A percentile compares a stretch with the other conserved stretches of the same genome.
phyloP scores from a whole-genome alignment of 2,113 vertebrate species.

The Odontophorus gujanensis region DNA sequence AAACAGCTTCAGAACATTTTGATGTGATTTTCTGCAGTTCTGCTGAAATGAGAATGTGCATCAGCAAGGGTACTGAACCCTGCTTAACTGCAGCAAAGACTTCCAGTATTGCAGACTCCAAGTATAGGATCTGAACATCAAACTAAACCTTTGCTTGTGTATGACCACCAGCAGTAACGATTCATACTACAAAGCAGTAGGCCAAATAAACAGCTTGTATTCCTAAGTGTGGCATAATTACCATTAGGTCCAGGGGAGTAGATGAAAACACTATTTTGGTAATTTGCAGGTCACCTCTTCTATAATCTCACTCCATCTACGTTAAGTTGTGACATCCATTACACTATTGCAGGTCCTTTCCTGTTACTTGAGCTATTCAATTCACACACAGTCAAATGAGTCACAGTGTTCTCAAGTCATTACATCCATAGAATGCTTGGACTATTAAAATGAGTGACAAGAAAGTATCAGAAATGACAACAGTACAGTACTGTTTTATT shows the following conservation, averaged over 20 bases:
- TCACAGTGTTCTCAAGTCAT: neutral
- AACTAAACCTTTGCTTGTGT: neutral
- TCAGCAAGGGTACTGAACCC: neutral
- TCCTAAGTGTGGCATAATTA: neutral
- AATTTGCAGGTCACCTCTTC: neutral
- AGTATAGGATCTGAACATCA: neutral
- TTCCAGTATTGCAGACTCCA: neutral
- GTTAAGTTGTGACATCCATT: neutral
- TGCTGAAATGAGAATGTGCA: neutral
- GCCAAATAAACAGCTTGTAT: neutral
- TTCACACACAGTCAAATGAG: neutral
- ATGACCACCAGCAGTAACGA: neutral
- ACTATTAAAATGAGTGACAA: neutral
- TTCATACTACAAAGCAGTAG: too few relatives aligned
- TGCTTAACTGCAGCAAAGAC: neutral
- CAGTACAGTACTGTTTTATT: neutral
- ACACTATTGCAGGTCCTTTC: neutral
- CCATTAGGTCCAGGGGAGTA: neutral
- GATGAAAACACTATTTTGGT: neutral
- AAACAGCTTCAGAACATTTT: neutral
- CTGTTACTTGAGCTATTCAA: neutral
- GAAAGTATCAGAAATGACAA: neutral
- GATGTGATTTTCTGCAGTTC: neutral
- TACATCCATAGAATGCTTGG: neutral
- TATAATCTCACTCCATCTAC: fast-evolving